These are phyloP conservation scores for Hetaerina americana DNA, from an alignment of 1,140 invertebrate species.

Conservation along the genomic window DNA sequence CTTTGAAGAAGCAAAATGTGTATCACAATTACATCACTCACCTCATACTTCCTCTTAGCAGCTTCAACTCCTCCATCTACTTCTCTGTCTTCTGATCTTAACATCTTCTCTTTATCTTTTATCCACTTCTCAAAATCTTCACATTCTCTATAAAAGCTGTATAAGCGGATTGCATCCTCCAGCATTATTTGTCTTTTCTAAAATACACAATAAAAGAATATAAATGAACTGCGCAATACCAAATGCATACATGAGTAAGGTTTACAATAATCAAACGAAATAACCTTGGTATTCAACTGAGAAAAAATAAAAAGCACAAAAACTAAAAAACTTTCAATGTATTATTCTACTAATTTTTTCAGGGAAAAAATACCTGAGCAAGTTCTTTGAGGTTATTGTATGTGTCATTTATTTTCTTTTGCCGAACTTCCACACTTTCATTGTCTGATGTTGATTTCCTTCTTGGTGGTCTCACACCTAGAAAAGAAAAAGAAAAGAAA, in stretches of 20 bases:
- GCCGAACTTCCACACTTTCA: conserved; percentile 70
- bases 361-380: conserved; percentile 38
- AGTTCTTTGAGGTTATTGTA: conserved; percentile 71
- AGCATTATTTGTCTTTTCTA: conserved; percentile 62
- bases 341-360: background rate
- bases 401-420: conserved; percentile 63
- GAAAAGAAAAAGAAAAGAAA: background rate
- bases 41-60: conserved; percentile 88
- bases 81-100: conserved; percentile 67
- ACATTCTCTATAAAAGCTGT: conserved; percentile 92
- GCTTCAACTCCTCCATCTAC: conserved; percentile 72
- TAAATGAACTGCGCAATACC: too few species aligned
- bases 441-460: conserved; percentile 40
- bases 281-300: background rate
- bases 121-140: conserved; percentile 98
- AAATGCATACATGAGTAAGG: background rate
- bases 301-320: conserved; percentile 3
- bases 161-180: conserved; percentile 85
- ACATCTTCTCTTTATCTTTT: conserved; percentile 82
- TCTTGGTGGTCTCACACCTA: background rate
- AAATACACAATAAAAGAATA: conserved; percentile 6
- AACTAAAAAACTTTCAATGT: conserved; percentile 2
- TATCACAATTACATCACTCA: too few species aligned
- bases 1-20: too few species aligned
- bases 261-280: conserved; percentile 1